Percentiles rank a stretch among this genome's conserved stretches.
phyloP scores from a whole-genome alignment of 2,888 invertebrate species.

The Metellina segmentata region DNA sequence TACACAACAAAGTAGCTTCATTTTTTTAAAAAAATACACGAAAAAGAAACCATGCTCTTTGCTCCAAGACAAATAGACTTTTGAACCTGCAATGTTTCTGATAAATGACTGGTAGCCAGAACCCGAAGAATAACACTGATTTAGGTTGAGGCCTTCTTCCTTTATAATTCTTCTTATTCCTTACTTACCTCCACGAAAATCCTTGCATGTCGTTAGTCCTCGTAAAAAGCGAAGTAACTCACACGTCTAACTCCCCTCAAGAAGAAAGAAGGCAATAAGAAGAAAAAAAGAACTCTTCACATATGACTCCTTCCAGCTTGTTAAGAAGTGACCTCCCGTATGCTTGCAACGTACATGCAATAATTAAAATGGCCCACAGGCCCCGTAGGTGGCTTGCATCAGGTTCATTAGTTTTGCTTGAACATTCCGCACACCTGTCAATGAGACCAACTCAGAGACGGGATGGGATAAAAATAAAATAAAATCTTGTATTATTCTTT shows the following conservation, averaged over 20 bases:
- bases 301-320: conserved; percentile 61
- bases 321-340: conserved; percentile 69
- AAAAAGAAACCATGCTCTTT: not conserved
- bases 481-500: conserved; percentile 1
- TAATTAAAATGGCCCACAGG: conserved; percentile 68
- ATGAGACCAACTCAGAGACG: conserved; percentile 7
- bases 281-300: conserved; percentile 23
- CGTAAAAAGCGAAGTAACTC: conserved; percentile 46
- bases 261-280: not conserved
- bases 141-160: conserved; percentile 6
- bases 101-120: conserved; percentile 7
- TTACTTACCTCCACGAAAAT: not conserved
- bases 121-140: conserved; percentile 29
- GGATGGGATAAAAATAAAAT: conserved; percentile 16
- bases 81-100: not conserved
- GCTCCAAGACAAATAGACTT: conserved; percentile 9
- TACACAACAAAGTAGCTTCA: not conserved
- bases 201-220: conserved; percentile 44
- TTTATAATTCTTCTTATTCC: not conserved
- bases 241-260: conserved; percentile 18
- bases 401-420: conserved; percentile 72
- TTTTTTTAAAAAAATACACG: not conserved
- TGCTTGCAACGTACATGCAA: conserved; percentile 56
- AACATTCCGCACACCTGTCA: conserved; percentile 69
- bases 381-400: conserved; percentile 49